These are phyloP conservation scores for Metallyticus violacea DNA, from an alignment of 2,888 invertebrate species.

Conservation along the genomic window DNA sequence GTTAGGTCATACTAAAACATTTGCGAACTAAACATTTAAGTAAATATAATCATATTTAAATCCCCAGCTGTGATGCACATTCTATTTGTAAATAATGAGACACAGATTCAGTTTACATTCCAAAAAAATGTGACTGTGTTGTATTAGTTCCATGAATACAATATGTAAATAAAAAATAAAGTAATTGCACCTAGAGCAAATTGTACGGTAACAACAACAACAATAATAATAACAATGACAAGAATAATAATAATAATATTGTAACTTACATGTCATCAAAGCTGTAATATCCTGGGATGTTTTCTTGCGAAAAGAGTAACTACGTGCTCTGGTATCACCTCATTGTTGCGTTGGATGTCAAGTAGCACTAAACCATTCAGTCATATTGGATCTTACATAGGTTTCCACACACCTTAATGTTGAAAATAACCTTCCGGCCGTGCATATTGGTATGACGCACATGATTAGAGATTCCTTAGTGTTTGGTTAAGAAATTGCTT, in stretches of 20 bases:
- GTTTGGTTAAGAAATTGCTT: neutral
- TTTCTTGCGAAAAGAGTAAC: neutral
- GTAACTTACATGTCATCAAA: neutral
- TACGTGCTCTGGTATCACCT: too few relatives aligned
- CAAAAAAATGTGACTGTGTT: neutral
- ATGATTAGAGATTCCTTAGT: neutral
- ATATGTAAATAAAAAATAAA: neutral
- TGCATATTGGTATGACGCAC: neutral
- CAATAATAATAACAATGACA: too few relatives aligned
- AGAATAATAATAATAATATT: too few relatives aligned
- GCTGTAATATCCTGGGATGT: neutral
- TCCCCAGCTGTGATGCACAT: too few relatives aligned
- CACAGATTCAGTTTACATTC: neutral
- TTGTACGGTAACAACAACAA: too few relatives aligned
- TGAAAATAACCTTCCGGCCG: neutral
- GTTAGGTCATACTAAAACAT: too few relatives aligned
- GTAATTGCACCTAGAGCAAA: too few relatives aligned
- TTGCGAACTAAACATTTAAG: too few relatives aligned
- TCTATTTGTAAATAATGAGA: too few relatives aligned
- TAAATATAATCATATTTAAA: too few relatives aligned
- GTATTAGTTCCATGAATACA: neutral
- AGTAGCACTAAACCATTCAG: neutral
- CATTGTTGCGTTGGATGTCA: too few relatives aligned
- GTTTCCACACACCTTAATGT: neutral
- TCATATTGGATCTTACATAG: neutral